Evolutionary conservation across 2,113 vertebrate genomes (phyloP).

Genomic region (Anguilla rostrata): DNA sequence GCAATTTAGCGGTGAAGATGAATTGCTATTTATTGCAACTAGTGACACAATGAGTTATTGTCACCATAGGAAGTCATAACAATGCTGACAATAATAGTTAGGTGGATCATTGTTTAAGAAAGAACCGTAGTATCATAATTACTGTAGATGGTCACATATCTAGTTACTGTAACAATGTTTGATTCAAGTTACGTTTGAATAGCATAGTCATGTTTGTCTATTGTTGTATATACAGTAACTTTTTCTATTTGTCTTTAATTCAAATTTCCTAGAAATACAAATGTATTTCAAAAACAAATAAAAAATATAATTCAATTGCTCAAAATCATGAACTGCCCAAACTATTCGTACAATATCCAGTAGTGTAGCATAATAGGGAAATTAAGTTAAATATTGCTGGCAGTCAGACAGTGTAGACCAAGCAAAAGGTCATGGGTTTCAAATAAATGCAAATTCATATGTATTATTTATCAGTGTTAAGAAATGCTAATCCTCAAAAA

Average conservation of each 20-base stretch:
- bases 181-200: too few species aligned
- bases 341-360: background rate
- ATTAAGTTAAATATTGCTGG: slow-evolving; percentile 6
- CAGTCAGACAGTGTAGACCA: background rate
- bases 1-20: background rate
- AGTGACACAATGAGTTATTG: too few species aligned
- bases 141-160: too few species aligned
- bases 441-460: background rate
- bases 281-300: too few species aligned
- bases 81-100: too few species aligned
- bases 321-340: background rate
- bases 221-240: too few species aligned
- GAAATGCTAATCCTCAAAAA: slow-evolving; percentile 24
- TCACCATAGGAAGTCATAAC: too few species aligned
- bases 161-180: too few species aligned
- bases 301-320: background rate
- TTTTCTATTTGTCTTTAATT: background rate
- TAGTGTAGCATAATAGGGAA: background rate
- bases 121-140: too few species aligned
- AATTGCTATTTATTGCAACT: too few species aligned
- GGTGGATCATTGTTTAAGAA: too few species aligned
- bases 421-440: background rate
- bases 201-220: too few species aligned
- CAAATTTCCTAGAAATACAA: background rate
- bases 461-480: slow-evolving; percentile 9